Conservation (phyloP, 2,113 vertebrate species). For the Thalassarche chlororhynchos region DNA sequence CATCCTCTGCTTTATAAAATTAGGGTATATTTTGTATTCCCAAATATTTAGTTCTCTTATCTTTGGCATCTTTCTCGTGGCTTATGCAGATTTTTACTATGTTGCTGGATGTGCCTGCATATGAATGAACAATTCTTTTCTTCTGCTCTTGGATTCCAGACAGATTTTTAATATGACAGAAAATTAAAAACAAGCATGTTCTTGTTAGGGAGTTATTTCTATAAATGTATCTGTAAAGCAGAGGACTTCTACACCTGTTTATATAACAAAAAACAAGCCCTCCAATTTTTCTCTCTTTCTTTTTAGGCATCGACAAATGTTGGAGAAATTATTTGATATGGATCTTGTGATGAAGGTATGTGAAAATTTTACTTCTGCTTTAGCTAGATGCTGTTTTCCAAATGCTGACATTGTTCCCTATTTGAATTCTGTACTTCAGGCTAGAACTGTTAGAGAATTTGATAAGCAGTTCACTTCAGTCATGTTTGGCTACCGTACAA, state of each 20-base stretch:
- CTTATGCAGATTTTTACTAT: background rate
- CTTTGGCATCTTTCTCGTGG: background rate
- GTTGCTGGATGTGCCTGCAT: background rate
- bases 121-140: background rate
- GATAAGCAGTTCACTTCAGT: slow-evolving; percentile 95
- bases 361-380: slow-evolving; percentile 1
- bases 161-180: background rate
- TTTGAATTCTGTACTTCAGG: slow-evolving; percentile 77
- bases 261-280: background rate
- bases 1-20: background rate
- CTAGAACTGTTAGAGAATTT: slow-evolving; percentile 95
- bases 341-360: slow-evolving; percentile 97
- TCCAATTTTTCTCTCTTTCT: background rate
- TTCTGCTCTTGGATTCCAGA: background rate
- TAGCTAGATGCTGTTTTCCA: background rate
- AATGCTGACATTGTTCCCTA: background rate
- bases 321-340: slow-evolving; percentile 93
- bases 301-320: slow-evolving; percentile 90
- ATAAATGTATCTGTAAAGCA: background rate
- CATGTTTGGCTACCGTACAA: slow-evolving; percentile 95
- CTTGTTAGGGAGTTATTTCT: background rate
- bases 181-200: background rate
- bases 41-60: background rate
- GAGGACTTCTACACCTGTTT: background rate
- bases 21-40: background rate